Percentiles rank a stretch among this genome's conserved stretches.
Evolutionary conservation across 1,140 invertebrate genomes (phyloP).

Genomic region (Meloidogyne hapla): DNA sequence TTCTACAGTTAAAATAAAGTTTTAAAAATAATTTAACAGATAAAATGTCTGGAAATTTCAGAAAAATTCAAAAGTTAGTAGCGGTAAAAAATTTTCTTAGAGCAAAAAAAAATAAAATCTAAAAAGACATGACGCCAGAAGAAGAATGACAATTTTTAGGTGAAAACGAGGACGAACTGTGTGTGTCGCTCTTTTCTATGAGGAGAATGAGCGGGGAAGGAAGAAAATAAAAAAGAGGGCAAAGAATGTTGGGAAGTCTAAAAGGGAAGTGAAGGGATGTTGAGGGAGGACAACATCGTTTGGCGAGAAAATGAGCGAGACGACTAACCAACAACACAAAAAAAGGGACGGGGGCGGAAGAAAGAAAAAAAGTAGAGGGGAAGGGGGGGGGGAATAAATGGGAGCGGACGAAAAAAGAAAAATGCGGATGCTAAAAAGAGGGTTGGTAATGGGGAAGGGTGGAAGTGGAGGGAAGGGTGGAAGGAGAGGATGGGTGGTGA

Average conservation of each 20-base stretch:
- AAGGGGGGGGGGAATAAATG: background rate
- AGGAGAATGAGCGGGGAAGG: background rate
- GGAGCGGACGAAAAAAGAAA: background rate
- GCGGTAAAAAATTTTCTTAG: no score
- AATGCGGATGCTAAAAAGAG: background rate
- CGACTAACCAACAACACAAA: background rate
- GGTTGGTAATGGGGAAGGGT: no score
- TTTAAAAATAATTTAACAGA: no score
- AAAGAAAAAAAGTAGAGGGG: background rate
- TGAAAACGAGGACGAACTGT: background rate
- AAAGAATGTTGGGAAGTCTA: background rate
- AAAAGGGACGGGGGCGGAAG: background rate
- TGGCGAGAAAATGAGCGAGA: background rate
- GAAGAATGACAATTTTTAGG: background rate
- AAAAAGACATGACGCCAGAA: background rate
- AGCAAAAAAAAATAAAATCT: background rate
- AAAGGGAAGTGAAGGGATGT: background rate
- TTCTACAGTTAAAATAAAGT: no score
- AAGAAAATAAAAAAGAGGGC: background rate
- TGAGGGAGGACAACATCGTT: background rate
- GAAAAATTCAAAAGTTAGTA: no score
- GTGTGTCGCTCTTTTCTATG: background rate
- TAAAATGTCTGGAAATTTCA: no score
- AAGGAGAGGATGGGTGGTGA: no score
- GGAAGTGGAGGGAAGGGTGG: no score